These are phyloP conservation scores for Pristionchus maxplancki DNA, from an alignment of 2,888 invertebrate species.

Conservation along the genomic window DNA sequence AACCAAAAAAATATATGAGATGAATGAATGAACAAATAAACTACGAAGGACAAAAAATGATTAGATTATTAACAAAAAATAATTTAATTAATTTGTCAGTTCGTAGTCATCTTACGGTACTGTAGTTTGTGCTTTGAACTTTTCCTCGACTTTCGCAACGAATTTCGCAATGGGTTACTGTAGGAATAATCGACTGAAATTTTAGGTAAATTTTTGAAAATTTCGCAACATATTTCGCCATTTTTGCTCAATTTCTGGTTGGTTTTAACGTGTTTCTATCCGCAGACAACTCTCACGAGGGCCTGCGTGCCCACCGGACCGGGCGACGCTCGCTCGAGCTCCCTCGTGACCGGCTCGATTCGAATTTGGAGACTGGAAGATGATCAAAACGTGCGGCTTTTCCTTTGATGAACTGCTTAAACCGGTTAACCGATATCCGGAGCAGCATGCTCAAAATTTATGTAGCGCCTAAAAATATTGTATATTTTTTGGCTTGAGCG, in stretches of 20 bases:
- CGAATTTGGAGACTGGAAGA: background rate
- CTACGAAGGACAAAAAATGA: background rate
- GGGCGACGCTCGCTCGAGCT: background rate
- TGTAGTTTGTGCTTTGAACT: background rate
- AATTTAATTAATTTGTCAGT: background rate
- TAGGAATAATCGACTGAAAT: background rate
- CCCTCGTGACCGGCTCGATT: background rate
- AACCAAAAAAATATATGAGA: background rate
- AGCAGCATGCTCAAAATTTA: too few relatives aligned
- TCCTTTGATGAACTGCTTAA: background rate
- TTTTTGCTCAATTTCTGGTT: background rate
- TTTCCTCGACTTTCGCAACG: background rate
- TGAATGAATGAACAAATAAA: background rate
- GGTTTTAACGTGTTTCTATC: background rate
- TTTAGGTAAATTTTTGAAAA: background rate
- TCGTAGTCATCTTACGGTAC: background rate
- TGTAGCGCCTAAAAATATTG: too few relatives aligned
- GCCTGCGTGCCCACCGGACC: background rate
- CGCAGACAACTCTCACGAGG: slow-evolving; percentile 12
- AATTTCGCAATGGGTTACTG: too few relatives aligned
- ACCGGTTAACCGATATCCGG: too few relatives aligned
- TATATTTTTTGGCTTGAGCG: too few relatives aligned
- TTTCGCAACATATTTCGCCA: background rate
- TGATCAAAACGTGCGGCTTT: background rate
- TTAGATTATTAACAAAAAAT: background rate